These are phyloP conservation scores for Xiphophorus couchianus DNA, from an alignment of 2,113 vertebrate species.

Conservation along the genomic window DNA sequence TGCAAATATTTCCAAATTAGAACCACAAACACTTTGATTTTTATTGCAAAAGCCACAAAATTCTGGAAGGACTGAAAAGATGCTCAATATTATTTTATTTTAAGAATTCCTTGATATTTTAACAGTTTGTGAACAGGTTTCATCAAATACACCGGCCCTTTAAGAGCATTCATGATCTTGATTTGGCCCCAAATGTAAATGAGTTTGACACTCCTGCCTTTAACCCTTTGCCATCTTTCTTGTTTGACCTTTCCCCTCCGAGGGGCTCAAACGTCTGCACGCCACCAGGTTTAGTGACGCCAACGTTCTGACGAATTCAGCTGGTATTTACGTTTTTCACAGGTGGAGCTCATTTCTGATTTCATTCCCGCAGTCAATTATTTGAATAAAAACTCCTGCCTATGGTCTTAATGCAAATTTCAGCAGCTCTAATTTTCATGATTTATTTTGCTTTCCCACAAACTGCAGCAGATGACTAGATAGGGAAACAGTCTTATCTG, in stretches of 20 bases:
- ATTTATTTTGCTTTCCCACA: constrained; percentile 4
- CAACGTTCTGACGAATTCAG: not conserved
- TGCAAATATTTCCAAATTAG: too few species aligned
- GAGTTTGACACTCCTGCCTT: too few species aligned
- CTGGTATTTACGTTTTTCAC: not conserved
- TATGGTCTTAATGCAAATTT: not conserved
- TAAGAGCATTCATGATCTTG: too few species aligned
- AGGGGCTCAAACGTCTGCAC: not conserved
- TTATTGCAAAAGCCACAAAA: too few species aligned
- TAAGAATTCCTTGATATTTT: too few species aligned
- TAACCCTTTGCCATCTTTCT: too few species aligned
- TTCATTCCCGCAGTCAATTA: constrained; percentile 2
- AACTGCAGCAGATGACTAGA: constrained; percentile 16
- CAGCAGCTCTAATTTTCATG: not conserved
- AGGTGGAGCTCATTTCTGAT: not conserved
- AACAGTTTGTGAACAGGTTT: too few species aligned
- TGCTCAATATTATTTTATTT: too few species aligned
- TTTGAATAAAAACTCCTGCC: constrained; percentile 16
- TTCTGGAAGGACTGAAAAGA: too few species aligned
- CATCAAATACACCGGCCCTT: too few species aligned
- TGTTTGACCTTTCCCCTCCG: not conserved
- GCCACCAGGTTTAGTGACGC: not conserved
- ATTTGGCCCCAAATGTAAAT: too few species aligned
- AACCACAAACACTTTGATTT: too few species aligned
- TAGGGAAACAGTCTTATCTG: constrained; percentile 4